Percentiles rank a stretch among this genome's conserved stretches.
phyloP scores from a whole-genome alignment of 2,113 vertebrate species.

The Miniopterus natalensis region DNA sequence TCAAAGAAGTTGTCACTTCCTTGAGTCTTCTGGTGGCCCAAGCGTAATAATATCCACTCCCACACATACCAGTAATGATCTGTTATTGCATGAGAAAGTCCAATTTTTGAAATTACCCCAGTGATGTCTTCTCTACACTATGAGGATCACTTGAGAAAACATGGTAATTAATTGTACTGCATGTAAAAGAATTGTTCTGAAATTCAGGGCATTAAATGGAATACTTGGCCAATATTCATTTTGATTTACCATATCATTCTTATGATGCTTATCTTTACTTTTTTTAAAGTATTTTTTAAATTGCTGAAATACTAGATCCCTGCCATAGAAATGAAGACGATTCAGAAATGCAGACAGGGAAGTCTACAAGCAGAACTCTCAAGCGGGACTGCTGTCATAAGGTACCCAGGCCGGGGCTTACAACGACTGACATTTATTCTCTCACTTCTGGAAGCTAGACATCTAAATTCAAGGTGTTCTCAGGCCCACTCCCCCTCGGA shows the following conservation, averaged over 20 bases:
- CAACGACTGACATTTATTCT: not conserved
- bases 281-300: not conserved
- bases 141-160: not conserved
- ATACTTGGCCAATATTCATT: not conserved
- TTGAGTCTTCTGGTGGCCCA: not conserved
- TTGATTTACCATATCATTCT: not conserved
- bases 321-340: not conserved
- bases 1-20: not conserved
- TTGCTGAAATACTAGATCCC: not conserved
- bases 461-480: too few species aligned
- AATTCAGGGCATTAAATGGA: not conserved
- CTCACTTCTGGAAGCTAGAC: not conserved
- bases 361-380: not conserved
- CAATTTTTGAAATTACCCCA: not conserved
- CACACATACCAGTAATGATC: not conserved
- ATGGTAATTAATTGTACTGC: not conserved
- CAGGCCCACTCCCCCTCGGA: not conserved
- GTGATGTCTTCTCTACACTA: not conserved
- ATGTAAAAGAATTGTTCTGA: not conserved
- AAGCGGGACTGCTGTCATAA: not conserved
- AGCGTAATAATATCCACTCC: not conserved
- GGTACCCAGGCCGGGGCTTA: not conserved
- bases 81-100: too few species aligned
- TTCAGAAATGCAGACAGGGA: not conserved
- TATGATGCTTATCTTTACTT: not conserved